Percentiles rank a stretch among this genome's conserved stretches.
These are phyloP conservation scores for Orientallactaga sibirica DNA, from an alignment of 2,797 vertebrate species.

Conservation along the genomic window DNA sequence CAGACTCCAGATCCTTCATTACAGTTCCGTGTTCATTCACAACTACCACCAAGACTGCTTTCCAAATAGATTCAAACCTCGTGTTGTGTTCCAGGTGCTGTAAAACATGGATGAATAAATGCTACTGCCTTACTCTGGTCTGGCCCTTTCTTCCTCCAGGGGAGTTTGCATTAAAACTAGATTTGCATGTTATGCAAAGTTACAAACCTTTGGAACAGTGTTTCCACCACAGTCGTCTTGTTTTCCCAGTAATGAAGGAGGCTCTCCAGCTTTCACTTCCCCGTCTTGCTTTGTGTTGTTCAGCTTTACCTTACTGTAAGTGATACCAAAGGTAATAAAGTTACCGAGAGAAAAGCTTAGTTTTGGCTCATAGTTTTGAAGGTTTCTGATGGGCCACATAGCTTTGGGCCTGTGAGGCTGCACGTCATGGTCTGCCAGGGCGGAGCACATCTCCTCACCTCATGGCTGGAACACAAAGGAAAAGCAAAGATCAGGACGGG, in stretches of 20 bases:
- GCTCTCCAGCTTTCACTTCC: neutral
- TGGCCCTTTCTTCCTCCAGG: too few species aligned
- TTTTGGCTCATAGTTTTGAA: neutral
- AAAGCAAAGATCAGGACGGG: too few species aligned
- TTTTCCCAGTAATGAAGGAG: accelerated
- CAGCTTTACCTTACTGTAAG: neutral
- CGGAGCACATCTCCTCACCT: neutral
- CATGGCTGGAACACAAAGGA: neutral
- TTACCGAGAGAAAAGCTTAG: neutral
- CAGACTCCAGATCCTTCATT: neutral
- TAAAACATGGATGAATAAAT: neutral
- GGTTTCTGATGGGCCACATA: neutral
- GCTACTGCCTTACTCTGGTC: accelerated
- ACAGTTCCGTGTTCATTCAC: neutral
- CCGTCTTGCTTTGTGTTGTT: too few species aligned
- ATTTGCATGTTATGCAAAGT: accelerated
- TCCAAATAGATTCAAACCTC: neutral
- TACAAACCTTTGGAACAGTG: accelerated
- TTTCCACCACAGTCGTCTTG: accelerated
- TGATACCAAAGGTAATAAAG: neutral
- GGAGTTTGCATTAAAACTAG: neutral
- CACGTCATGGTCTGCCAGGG: too few species aligned
- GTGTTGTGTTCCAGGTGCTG: accelerated
- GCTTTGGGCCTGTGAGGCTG: too few species aligned
- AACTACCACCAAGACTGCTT: neutral